Base-by-base conservation (phyloP, 2,797 vertebrate genomes). In the Micropoecilia bifurca region DNA sequence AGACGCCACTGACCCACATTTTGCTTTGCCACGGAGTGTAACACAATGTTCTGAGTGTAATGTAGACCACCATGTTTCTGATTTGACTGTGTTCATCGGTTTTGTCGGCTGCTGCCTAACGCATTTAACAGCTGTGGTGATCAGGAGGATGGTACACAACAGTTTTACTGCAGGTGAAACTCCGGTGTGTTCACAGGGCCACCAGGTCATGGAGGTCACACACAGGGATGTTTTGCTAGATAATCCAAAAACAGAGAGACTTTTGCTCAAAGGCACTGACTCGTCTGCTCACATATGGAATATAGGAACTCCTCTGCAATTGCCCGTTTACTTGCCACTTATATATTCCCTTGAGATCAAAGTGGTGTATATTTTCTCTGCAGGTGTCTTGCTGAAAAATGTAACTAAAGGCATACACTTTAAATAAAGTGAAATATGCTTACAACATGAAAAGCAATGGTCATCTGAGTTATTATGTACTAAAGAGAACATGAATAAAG, bases 1-100 rank as follows among this genome's bases (percentile, higher is more conserved):
- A 80, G 75, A 87, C 84, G 86, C 89, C 68, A 82, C 76, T 92
- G 90, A 95, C 90, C 89, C 85, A 92, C 85, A 93, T 94, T 94
- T 88, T 73, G 46, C 88, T 84, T 88, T 73, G 78, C 86, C 77
- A 36, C 78, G 82, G 53, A 80, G 86, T 76, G 61, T 83, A 90
- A 90, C 83, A 76, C 57, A 89, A 93, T 82, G 84, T 89, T 89
- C 90, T 88, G 86, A 90, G 80, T 78, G 48, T 55, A 83, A 90
- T 73, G 74, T 68, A 86, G 83, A 83, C 78, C 77, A 68, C 80
- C 28, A 2, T 69, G 78, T 53, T 53, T 25, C 30, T 39, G 57
- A 63, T 73, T 83, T 69, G 48, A 72, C 43, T 68, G 45, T 50
- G 69, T 77, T 82, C 73, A 75, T 74, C 72, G 71, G 22, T 71